Conservation (phyloP, 2,888 invertebrate species). For the Thecocarcelia acutangulata region DNA sequence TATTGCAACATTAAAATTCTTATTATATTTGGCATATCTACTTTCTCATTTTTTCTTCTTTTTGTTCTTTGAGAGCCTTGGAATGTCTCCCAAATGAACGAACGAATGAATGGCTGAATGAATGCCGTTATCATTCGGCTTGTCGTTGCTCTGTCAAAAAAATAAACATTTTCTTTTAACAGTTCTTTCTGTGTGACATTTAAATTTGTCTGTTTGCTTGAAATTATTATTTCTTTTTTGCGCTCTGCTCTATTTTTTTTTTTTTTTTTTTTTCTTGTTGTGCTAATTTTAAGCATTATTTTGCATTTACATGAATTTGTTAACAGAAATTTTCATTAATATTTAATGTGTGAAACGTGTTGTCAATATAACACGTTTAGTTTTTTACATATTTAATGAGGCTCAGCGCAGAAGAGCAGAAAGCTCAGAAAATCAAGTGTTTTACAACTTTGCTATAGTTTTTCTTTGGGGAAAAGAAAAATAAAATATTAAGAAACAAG, state of each 20-base stretch:
- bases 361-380: constrained; percentile 36
- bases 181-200: neutral
- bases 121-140: constrained; percentile 32
- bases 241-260: too few relatives aligned
- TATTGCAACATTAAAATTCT: too few relatives aligned
- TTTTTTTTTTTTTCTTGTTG: neutral
- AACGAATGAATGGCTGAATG: constrained; percentile 1
- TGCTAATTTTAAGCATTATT: constrained; percentile 29
- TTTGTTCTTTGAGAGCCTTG: neutral
- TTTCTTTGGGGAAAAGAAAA: neutral
- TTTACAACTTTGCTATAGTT: neutral
- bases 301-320: constrained; percentile 47
- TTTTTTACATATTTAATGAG: constrained; percentile 16
- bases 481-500: neutral
- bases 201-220: constrained; percentile 33
- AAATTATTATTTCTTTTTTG: neutral
- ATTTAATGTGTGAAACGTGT: constrained; percentile 62
- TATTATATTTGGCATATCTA: too few relatives aligned
- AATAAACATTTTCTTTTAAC: constrained; percentile 23
- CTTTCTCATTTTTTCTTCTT: neutral
- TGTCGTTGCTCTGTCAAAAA: constrained; percentile 43
- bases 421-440: neutral
- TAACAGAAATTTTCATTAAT: constrained; percentile 58
- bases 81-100: neutral
- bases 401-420: too few relatives aligned